Evolutionary conservation across 2,888 invertebrate genomes (phyloP).

Genomic region (Cerceris ruficornis): DNA sequence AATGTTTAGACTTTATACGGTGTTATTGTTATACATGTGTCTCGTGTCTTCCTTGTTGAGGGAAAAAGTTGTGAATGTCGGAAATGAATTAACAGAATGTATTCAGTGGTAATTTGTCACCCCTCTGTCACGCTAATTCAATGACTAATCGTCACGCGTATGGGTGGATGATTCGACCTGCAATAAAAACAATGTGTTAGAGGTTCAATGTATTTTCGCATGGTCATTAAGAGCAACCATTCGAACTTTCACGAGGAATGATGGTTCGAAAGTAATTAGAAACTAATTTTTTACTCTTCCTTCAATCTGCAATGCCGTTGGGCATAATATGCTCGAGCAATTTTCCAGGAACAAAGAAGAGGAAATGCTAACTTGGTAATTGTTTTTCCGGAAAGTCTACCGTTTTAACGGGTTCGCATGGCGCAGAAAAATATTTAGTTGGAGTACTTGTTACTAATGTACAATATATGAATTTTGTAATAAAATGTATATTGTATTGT

Average conservation of each 20-base stretch:
- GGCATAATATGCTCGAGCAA: slow-evolving; percentile 23
- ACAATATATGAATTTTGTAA: no score
- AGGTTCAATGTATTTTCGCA: background rate
- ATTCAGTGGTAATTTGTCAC: background rate
- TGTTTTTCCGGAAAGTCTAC: slow-evolving; percentile 18
- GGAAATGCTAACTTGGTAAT: slow-evolving; percentile 10
- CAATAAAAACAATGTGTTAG: background rate
- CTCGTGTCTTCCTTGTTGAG: background rate
- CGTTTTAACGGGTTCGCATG: background rate
- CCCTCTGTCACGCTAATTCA: background rate
- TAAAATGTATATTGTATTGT: no score
- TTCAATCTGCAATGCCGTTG: slow-evolving; percentile 4
- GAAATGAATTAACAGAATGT: background rate
- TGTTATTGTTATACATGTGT: no score
- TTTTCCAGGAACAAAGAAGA: slow-evolving; percentile 36
- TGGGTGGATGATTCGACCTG: background rate
- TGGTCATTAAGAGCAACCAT: background rate
- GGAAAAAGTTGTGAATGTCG: background rate
- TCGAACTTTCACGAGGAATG: slow-evolving; percentile 43
- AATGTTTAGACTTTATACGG: no score
- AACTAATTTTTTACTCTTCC: slow-evolving; percentile 33
- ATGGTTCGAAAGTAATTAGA: slow-evolving; percentile 41
- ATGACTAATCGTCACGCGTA: slow-evolving; percentile 8
- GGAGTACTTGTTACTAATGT: no score
- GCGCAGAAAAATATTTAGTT: background rate